Conservation (phyloP, 2,113 vertebrate species). For the Callorhinus ursinus region DNA sequence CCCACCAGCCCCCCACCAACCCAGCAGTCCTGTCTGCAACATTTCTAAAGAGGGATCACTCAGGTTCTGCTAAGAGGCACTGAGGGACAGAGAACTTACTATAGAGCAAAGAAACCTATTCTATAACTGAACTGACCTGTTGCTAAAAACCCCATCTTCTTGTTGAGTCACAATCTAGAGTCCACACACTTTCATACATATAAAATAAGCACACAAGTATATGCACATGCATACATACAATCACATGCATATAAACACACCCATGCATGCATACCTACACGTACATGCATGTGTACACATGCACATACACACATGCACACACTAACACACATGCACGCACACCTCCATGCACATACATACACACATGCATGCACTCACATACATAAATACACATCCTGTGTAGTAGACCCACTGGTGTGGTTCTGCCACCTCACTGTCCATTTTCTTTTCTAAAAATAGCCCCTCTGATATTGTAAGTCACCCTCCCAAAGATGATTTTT, state of each 20-base stretch:
- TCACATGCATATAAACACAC: neutral
- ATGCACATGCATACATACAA: neutral
- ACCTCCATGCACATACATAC: too few species aligned
- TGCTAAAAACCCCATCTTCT: neutral
- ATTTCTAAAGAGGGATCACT: neutral
- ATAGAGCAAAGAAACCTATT: neutral
- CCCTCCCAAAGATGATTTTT: neutral
- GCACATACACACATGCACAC: neutral
- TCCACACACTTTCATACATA: neutral
- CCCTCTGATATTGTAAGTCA: neutral
- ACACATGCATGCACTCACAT: too few species aligned
- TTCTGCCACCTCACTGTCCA: neutral
- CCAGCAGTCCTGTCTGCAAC: neutral
- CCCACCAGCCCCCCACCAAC: neutral
- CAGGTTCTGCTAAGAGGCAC: neutral
- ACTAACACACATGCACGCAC: neutral
- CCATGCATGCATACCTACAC: too few species aligned
- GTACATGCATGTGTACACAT: rapidly evolving
- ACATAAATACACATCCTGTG: neutral
- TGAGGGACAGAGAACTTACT: neutral
- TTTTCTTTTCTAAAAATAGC: constrained; percentile 20
- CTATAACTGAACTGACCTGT: neutral
- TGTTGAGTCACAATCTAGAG: neutral
- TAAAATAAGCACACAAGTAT: neutral
- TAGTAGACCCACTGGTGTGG: too few species aligned